Conservation (phyloP, 2,888 invertebrate genomes). For the Taphrorychus bicolor region DNA sequence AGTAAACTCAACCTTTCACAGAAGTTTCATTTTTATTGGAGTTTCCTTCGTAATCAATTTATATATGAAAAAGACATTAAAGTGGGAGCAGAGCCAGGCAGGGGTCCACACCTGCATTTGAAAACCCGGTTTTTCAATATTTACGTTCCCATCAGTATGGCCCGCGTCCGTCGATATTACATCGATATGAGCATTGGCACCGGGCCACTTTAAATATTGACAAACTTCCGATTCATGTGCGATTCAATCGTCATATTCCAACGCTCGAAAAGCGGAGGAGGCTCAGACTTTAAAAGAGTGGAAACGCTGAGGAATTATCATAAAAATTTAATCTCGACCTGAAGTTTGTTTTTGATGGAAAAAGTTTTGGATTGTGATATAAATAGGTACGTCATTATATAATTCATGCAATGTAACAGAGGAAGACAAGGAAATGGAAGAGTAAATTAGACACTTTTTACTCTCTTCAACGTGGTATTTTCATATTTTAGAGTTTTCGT, state of each 20-base stretch:
- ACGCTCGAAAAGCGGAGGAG: background rate
- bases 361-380: too few relatives aligned
- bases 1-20: conserved; percentile 2
- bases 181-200: conserved; percentile 4
- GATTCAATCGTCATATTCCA: background rate
- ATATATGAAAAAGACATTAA: conserved; percentile 10
- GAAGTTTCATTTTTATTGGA: conserved; percentile 14
- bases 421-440: too few relatives aligned
- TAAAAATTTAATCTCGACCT: conserved; percentile 19
- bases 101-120: background rate
- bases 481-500: too few relatives aligned
- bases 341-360: background rate
- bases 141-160: background rate
- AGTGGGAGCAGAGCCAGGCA: background rate
- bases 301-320: conserved; percentile 12
- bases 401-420: too few relatives aligned
- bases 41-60: conserved; percentile 13
- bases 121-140: background rate
- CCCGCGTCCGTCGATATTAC: background rate
- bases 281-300: background rate
- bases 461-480: too few relatives aligned
- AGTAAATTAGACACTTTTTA: too few relatives aligned
- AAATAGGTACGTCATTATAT: too few relatives aligned
- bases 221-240: conserved; percentile 2
- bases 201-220: conserved; percentile 4